These are phyloP conservation scores for Tenthredo livida DNA, from an alignment of 2,888 invertebrate species.

Conservation along the genomic window DNA sequence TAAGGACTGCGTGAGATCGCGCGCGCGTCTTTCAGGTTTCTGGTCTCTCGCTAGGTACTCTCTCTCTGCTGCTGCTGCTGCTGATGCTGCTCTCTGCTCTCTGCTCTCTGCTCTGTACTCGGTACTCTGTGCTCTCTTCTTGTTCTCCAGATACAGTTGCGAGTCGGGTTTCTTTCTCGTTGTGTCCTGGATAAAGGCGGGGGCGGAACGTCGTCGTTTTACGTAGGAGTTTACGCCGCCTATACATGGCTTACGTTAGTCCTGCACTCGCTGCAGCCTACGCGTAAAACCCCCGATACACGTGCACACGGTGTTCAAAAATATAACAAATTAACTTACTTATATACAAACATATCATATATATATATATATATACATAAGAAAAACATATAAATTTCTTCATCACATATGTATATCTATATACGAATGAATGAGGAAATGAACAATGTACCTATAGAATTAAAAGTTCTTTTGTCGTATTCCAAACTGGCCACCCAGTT, in stretches of 20 bases:
- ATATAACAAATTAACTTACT: neutral
- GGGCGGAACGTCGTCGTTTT: conserved; percentile 59
- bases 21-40: conserved; percentile 11
- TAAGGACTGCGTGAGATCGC: conserved; percentile 41
- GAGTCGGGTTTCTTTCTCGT: neutral
- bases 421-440: too few species aligned
- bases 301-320: conserved; percentile 3
- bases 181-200: conserved; percentile 59
- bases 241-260: neutral
- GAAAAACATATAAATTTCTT: too few species aligned
- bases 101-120: conserved; percentile 38
- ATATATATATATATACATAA: too few species aligned
- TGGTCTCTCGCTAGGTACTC: conserved; percentile 52
- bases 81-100: neutral
- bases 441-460: too few species aligned
- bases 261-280: neutral
- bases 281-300: neutral
- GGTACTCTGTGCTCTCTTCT: conserved; percentile 54
- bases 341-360: too few species aligned
- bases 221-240: conserved; percentile 15
- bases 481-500: neutral
- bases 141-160: conserved; percentile 56
- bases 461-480: neutral
- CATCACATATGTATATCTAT: too few species aligned
- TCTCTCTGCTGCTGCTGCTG: neutral